Evolutionary conservation across 2,113 vertebrate genomes (phyloP).

Genomic region (Uropsilus gracilis): DNA sequence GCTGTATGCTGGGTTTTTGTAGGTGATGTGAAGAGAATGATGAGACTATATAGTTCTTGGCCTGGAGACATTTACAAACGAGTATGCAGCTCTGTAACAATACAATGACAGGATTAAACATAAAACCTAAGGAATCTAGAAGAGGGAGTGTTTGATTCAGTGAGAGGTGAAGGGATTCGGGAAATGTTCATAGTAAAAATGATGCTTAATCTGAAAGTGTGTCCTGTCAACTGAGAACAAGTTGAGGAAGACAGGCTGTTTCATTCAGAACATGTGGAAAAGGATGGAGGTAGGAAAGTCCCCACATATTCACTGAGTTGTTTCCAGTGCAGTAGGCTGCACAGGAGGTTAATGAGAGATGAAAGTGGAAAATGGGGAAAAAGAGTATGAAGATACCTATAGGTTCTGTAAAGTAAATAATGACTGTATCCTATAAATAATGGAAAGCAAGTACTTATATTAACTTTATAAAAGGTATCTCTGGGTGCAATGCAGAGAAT

Average conservation of each 20-base stretch:
- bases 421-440: conserved; percentile 19
- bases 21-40: neutral
- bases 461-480: conserved; percentile 24
- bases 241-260: neutral
- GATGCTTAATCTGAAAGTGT: neutral
- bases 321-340: neutral
- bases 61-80: neutral
- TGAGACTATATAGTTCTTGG: neutral
- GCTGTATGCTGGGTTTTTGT: neutral
- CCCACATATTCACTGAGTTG: neutral
- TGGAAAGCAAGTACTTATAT: conserved; percentile 11
- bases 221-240: neutral
- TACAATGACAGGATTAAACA: neutral
- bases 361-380: conserved; percentile 12
- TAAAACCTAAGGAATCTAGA: neutral
- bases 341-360: neutral
- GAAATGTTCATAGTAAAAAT: neutral
- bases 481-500: neutral
- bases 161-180: neutral
- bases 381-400: neutral
- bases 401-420: neutral
- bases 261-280: neutral
- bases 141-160: neutral
- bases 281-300: neutral
- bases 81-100: neutral